Evolutionary conservation across 2,797 vertebrate genomes (phyloP), one percentile per base, ranked within the genome.

Genomic region (Lutjanus campechanus): DNA sequence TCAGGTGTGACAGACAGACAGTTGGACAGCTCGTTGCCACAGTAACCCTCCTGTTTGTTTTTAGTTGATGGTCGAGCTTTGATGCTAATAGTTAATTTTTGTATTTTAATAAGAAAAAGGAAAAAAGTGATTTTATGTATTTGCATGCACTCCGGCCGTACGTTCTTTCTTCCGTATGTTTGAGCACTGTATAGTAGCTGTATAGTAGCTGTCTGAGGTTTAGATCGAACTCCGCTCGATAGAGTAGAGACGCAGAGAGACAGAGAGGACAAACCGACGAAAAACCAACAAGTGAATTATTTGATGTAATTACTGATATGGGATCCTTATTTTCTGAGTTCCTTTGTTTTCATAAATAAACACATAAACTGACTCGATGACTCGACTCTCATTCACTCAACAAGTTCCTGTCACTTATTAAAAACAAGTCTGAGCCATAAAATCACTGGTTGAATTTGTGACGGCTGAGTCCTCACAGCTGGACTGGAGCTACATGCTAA

Each of bases 311-410:
- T 97, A 96, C 95, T 97, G 93, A 97, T 95, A 95, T 95, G 82
- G 93, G 96, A 96, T 97, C 95, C 95, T 96, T 96, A 97, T 96
- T 96, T 94, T 94, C 93, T 95, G 92, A 95, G 92, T 96, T 97
- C 92, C 95, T 96, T 96, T 94, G 95, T 97, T 98, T 98, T 98
- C 96, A 95, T 98, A 97, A 96, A 98, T 98, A 98, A 97, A 97
- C 93, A 91, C 73, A 88, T 94, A 93, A 96, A 96, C 89, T 85
- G 92, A 92, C 29, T 0, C 10, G 12, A 2, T 0, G 82, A 12
- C 79, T 88, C 13, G 51, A 44, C 54, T 86, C 71, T 86, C 17
- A 6, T 77, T 84, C 46, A 54, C 46, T 25, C 25, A 25, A 29
- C 40, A 61, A 15, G 47, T 46, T 44, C 17, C 5, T 15, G 10